These are phyloP conservation scores for Peucedramus taeniatus DNA, from an alignment of 2,113 vertebrate species.

Conservation along the genomic window DNA sequence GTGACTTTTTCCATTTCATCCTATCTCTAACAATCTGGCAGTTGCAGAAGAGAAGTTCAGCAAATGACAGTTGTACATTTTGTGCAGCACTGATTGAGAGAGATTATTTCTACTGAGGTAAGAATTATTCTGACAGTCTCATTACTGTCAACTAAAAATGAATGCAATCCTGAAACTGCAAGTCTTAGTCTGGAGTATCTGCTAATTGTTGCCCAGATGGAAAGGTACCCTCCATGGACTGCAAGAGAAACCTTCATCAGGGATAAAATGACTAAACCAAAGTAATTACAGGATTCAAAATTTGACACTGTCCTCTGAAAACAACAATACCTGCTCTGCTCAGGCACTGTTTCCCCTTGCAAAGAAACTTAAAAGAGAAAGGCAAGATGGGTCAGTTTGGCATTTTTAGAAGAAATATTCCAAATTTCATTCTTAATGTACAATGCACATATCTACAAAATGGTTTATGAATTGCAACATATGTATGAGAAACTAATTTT, in stretches of 20 bases:
- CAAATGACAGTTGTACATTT: neutral
- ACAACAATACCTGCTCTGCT: neutral
- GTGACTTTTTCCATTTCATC: neutral
- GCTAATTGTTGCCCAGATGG: neutral
- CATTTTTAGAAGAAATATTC: neutral
- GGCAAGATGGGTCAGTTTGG: neutral
- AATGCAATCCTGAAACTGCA: neutral
- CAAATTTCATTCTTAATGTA: neutral
- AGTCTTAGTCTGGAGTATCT: neutral
- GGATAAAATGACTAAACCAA: neutral
- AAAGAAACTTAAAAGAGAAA: neutral
- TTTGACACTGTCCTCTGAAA: neutral
- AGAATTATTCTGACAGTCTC: neutral
- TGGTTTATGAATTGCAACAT: neutral
- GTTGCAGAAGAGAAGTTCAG: neutral
- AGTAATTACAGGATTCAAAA: neutral
- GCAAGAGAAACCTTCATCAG: neutral
- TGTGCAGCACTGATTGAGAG: neutral
- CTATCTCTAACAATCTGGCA: neutral
- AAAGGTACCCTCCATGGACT: neutral
- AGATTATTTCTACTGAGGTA: neutral
- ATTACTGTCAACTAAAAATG: conserved; percentile 26
- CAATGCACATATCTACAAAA: neutral
- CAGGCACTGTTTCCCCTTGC: neutral
- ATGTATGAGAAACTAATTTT: neutral